Evolutionary conservation across 2,113 vertebrate genomes (phyloP).

Genomic region (Natator depressus): DNA sequence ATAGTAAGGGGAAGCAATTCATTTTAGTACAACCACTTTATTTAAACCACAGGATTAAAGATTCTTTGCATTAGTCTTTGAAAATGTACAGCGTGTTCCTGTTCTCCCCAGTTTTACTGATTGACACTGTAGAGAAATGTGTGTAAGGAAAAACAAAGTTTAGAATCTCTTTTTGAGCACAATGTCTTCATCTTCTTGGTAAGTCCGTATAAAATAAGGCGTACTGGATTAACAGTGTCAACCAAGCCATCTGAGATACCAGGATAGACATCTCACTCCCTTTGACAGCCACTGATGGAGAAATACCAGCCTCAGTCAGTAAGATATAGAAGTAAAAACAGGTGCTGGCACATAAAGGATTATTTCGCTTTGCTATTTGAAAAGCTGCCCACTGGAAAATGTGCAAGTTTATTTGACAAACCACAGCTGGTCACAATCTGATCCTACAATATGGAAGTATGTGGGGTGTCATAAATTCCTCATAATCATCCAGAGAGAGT

Average conservation of each 20-base stretch:
- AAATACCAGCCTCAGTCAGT: neutral
- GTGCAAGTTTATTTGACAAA: neutral
- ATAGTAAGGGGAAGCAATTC: neutral
- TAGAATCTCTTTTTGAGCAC: fast-evolving
- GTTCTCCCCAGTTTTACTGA: neutral
- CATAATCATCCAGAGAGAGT: neutral
- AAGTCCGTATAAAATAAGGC: neutral
- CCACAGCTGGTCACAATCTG: neutral
- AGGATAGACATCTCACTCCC: neutral
- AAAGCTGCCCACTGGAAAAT: neutral
- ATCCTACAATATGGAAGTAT: neutral
- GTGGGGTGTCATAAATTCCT: fast-evolving
- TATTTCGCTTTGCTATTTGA: neutral
- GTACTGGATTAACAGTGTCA: neutral
- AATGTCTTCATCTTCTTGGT: neutral
- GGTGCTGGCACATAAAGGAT: neutral
- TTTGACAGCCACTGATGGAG: neutral
- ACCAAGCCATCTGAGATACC: neutral
- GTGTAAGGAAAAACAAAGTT: neutral
- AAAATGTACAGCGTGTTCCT: neutral
- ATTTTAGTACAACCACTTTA: neutral
- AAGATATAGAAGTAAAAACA: neutral
- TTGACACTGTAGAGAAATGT: neutral
- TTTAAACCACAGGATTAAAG: fast-evolving
- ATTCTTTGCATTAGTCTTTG: neutral